These are phyloP conservation scores for Lycodopsis pacificus DNA, from an alignment of 2,797 vertebrate genomes.

Conservation along the genomic window DNA sequence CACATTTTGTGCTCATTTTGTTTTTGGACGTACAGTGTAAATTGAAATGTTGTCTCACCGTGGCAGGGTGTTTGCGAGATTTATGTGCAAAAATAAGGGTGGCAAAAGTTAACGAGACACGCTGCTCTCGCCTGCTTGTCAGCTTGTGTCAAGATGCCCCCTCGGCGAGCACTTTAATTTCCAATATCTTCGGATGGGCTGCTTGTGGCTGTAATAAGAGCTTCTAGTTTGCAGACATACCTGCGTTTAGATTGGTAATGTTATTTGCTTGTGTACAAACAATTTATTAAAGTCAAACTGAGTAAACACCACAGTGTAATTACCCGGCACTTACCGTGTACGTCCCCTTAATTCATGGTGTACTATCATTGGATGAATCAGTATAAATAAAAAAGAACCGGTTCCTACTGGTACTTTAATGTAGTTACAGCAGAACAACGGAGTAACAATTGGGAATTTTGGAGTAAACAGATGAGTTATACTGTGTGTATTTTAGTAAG, in stretches of 20 bases:
- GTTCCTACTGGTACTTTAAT: neutral
- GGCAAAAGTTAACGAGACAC: conserved; percentile 63
- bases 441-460: neutral
- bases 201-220: conserved; percentile 33
- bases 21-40: conserved; percentile 3
- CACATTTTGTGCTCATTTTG: conserved; percentile 21
- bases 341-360: neutral
- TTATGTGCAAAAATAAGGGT: conserved; percentile 56
- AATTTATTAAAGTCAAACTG: neutral
- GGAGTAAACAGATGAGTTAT: too few relatives aligned
- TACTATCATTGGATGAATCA: neutral
- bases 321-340: neutral
- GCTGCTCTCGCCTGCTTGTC: conserved; percentile 60
- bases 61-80: conserved; percentile 30
- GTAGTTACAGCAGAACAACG: neutral
- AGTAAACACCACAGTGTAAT: neutral
- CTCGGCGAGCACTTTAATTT: conserved; percentile 44
- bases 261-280: neutral
- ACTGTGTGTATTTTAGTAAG: too few relatives aligned
- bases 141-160: conserved; percentile 55
- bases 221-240: neutral
- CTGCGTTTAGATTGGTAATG: neutral
- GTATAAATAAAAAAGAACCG: neutral
- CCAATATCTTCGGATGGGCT: conserved; percentile 26
- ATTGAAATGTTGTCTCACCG: conserved; percentile 18